Base-by-base conservation (phyloP, 2,797 vertebrate species). In the Buceros bicornis region DNA sequence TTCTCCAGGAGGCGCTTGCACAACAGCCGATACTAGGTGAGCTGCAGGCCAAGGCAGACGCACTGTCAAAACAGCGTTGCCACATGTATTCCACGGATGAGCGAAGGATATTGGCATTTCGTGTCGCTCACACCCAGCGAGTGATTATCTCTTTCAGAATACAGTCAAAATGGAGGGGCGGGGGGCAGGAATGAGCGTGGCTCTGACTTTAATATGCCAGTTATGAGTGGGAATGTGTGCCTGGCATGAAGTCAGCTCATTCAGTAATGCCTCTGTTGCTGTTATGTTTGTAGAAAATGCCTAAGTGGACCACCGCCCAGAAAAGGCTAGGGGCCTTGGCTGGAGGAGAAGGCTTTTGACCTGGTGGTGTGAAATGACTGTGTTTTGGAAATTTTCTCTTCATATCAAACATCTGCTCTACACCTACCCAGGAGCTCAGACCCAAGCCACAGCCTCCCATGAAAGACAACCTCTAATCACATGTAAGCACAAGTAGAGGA, bases 1-100 rank as follows among this genome's bases (percentile, higher is more conserved):
- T 19, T 61, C 92, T 96, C 48, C 82, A 83, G 83, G 76, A 91
- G 81, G 81, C 2, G 1, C 31, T 95, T 97, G 79, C 91, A 54
- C 85, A 95, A 96, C 35, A 67, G 80, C 50, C 2, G 33, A 78
- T 94, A 91, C 74, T 13, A 15, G n/a, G n/a, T 54, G 91, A 94
- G 79, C 53, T 81, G 76, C 82, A 56, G 87, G 50, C 76, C 0
- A 0, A 37, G 87, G 69, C 76, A 86, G 84, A 51, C 1, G 3
- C 33, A 7, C 61, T 2, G 5, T 64, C 72, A 62, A 70, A 89
- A 69, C 61, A 48, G 35, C 4, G 57, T 37, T 71, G 56, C 48
- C 84, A 62, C 4, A 0, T 5, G 48, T 37, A 48, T 54, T 57
- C 85, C 40, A 78, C 88, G 50, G 57, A 67, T 90, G 90, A 93